Base-by-base conservation (phyloP, 2,888 invertebrate species). In the Chloroclystis v-ata region DNA sequence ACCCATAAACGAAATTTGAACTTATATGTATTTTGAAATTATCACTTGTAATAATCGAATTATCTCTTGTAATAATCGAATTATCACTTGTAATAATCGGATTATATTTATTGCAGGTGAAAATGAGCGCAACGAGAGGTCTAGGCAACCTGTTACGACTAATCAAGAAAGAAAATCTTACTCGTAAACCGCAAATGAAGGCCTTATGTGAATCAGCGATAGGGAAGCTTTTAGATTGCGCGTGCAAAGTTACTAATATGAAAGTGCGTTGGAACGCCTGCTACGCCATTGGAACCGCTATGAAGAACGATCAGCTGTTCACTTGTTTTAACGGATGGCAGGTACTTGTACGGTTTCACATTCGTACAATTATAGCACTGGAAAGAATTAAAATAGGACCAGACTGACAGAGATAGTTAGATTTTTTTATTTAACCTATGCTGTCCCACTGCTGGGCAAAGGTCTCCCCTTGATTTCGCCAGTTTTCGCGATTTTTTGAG, bases 201-300 rank as follows among this genome's bases (percentile, higher is more conserved):
- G 78, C 85, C 28, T 77, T 91, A 41, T 86, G 90, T 45, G 89
- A 90, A 57, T 72, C 75, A 1, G 92, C 93, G 2, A 90, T 95
- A 52, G 80, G 85, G 56, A 91, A 91, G 60, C 85, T 97, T 33
- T 82, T 94, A 42, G 91, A 92, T 58, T 93, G 92, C 72, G 91
- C 94, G 11, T 90, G 89, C 6, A 89, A 90, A 28, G 93, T 92
- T 20, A 90, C 90, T 39, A 93, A 92, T 72, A 94, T 96, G 91
- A 97, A 97, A 86, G 95, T 96, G 28, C 90, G 95, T 42, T 97
- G 97, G 97, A 97, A 97, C 78, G 93, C 96, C 1, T 97, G 97
- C 73, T 94, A 96, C 72, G 96, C 96, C 1, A 80, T 96, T 46
- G 94, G 95, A 14, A 94, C 93, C 63, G 89, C 94, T 51, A 90